These are phyloP conservation scores for Rhodeus uyekii DNA, from an alignment of 2,797 vertebrate genomes.

Conservation along the genomic window DNA sequence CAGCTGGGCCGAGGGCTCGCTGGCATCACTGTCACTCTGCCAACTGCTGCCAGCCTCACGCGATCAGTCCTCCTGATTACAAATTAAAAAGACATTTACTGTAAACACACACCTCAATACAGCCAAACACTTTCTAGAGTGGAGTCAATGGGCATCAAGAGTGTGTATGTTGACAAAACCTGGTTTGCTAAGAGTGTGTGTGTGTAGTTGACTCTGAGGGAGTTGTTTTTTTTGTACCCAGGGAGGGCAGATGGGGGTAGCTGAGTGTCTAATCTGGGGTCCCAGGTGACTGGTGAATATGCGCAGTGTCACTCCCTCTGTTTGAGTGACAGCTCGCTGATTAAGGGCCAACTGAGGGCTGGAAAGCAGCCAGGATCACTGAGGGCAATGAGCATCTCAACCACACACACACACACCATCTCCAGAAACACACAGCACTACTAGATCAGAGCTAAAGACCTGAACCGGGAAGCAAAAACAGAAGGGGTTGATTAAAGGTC, in stretches of 20 bases:
- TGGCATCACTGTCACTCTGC: slow-evolving; percentile 78
- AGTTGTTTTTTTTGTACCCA: slow-evolving; percentile 30
- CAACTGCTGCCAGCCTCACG: slow-evolving; percentile 79
- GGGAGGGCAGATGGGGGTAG: slow-evolving; percentile 72
- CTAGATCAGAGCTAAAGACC: slow-evolving; percentile 40
- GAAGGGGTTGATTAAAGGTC: not conserved
- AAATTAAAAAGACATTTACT: slow-evolving; percentile 22
- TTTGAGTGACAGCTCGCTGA: slow-evolving; percentile 90
- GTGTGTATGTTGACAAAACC: not conserved
- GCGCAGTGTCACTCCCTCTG: slow-evolving; percentile 73
- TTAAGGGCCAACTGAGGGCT: slow-evolving; percentile 83
- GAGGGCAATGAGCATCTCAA: slow-evolving; percentile 60
- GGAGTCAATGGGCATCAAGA: not conserved
- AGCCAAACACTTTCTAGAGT: not conserved
- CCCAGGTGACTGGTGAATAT: slow-evolving; percentile 86
- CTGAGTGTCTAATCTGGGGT: slow-evolving; percentile 80
- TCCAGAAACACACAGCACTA: not conserved
- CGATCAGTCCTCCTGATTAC: slow-evolving; percentile 86
- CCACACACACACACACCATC: slow-evolving; percentile 34
- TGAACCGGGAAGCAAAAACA: not conserved
- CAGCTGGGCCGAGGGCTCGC: slow-evolving; percentile 87
- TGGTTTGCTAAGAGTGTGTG: slow-evolving; percentile 4
- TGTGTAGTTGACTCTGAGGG: slow-evolving; percentile 7
- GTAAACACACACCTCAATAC: slow-evolving; percentile 16
- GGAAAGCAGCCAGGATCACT: slow-evolving; percentile 85